Base-by-base conservation (phyloP, 2,888 invertebrate species). In the Bellardia bayeri region DNA sequence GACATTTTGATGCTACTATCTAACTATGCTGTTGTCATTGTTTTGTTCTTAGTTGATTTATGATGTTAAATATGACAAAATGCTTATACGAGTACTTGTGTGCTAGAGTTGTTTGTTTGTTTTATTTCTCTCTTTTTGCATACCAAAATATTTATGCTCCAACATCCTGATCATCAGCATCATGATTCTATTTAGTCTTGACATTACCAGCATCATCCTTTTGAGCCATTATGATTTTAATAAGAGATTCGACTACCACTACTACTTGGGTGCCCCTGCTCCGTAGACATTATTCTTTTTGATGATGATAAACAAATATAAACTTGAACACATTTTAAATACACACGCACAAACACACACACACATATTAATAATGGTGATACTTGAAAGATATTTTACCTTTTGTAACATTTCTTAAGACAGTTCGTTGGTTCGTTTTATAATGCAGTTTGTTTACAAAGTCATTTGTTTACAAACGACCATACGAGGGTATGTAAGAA, bases 21-120 rank as follows among this genome's bases (percentile, higher is more conserved):
- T 61, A 16, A 40, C 56, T 16, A 54, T 54, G 30, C 9, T 75
- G 49, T 40, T 78, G 40, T 51, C 69, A 14, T 49, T 49, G 40
- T 76, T 58, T 66, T 79, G 33, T 61, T 51, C 23, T 49, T 58
- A 84, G 80, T 76, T 88, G 88, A 88, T 88, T 88, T 88, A 88
- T 88, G 81, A 86, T 82, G 74, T 81, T 88, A 81, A 79, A 84
- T 86, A 88, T 88, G 88, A 86, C 88, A 88, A 88, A 88, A 86
- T 88, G 54, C 78, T 81, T 69, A 49, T 40, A 82, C 11, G 37
- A 76, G 16, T 37, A 11, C 30, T 33, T 11, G 33, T 11, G 40
- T 74, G 58, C 51, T 54, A 33, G 45, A 80, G 54, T 69, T 74
- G 42, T 49, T 40, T n/a, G 61, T 61, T 51, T 56, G 16, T 33